phyloP scores from a whole-genome alignment of 2,888 invertebrate species.

The Erpobdella octoculata region DNA sequence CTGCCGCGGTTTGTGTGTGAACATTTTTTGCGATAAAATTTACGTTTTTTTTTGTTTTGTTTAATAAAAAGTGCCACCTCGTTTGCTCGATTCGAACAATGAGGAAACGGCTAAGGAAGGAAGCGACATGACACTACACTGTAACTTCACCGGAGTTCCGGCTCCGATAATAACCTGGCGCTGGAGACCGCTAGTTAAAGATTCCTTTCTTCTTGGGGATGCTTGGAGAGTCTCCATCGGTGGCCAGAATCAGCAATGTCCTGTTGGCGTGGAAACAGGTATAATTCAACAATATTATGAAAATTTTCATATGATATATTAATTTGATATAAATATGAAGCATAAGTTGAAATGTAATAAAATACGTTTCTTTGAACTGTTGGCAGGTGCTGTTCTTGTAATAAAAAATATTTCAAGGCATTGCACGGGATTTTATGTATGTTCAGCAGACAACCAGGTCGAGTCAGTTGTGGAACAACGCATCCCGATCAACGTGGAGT shows the following conservation, averaged over 20 bases:
- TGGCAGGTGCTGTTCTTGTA: background rate
- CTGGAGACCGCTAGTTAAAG: background rate
- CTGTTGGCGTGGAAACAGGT: background rate
- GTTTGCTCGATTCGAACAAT: background rate
- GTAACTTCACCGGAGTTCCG: conserved; percentile 19
- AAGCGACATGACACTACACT: background rate
- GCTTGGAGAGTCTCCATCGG: background rate
- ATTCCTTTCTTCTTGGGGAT: background rate
- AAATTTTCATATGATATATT: no score
- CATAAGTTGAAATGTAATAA: no score
- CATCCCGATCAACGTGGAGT: background rate
- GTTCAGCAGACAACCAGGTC: conserved; percentile 1
- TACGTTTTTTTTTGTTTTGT: background rate
- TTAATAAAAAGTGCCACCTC: background rate
- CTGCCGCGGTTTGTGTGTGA: background rate
- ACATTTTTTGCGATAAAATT: background rate
- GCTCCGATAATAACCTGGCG: conserved; percentile 12
- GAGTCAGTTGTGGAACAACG: background rate
- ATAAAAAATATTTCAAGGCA: background rate
- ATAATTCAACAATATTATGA: no score
- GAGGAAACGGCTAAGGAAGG: conserved; percentile 7
- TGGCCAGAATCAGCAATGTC: background rate
- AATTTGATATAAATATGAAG: no score
- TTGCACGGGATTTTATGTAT: background rate
- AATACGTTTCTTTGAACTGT: no score